Evolutionary conservation across 2,113 vertebrate genomes (phyloP), one percentile per base, ranked within the genome.

Genomic region (Poeciliopsis retropinna): DNA sequence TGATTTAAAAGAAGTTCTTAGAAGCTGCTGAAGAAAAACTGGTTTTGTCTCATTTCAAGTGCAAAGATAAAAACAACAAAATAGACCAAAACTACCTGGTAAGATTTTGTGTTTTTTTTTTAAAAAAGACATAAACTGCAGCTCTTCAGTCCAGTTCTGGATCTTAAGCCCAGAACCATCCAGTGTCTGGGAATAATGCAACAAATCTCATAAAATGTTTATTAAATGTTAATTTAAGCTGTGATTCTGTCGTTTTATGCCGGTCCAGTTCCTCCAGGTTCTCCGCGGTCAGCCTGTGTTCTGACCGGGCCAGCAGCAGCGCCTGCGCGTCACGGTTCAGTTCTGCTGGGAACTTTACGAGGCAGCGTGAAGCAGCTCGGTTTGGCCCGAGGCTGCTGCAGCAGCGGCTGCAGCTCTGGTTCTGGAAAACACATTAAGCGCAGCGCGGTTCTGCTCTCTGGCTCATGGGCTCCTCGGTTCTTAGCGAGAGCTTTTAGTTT

Each of bases 371-470:
- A 82, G 76, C 9, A 41, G 64, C 80, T 79, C 7, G 60, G 79
- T 85, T 87, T 86, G 86, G 89, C 86, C 51, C 6, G 31, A 64
- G 75, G 51, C 22, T 7, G 19, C 17, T 7, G 17, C 51, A 22
- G 51, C 51, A 7, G 51, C 19, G 1, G 51, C 19, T 8, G 51
- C 51, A 25, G 51, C 51, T 25, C 51, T 3, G 64, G 54, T 65
- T 82, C 78, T 85, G 89, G 86, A 88, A 89, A 91, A 87, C 66
- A 67, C 84, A 86, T 88, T 73, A 81, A 73, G 69, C n/a, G 32
- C 69, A 7, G 3, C 1, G 22, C 7, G 47, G 27, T 63, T 54
- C 34, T 7, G 67, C 29, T 1, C 61, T 5, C 47, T 0, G 31
- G 31, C 28, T 44, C 67, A 57, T 64, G 41, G 2, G n/a, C 34